A percentile compares a stretch with the other conserved stretches of the same genome.
Evolutionary conservation across 1,140 invertebrate genomes (phyloP).

Genomic region (Trachelipus rathkii): DNA sequence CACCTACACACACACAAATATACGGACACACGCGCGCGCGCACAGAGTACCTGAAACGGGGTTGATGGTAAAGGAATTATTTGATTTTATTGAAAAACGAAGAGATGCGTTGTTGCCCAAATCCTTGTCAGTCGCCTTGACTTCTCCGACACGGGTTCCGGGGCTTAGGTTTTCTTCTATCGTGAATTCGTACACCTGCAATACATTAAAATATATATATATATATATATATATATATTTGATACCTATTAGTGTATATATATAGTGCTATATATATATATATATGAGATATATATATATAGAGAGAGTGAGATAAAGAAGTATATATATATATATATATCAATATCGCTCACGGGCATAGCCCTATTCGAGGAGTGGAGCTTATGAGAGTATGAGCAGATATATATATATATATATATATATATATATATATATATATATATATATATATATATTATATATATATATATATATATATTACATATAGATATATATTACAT

Average conservation of each 20-base stretch:
- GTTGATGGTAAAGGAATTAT: conserved; percentile 79
- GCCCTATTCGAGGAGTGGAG: too few species aligned
- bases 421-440: too few species aligned
- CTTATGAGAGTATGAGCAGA: too few species aligned
- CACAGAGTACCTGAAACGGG: conserved; percentile 71
- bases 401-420: too few species aligned
- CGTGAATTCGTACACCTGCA: conserved; percentile 69
- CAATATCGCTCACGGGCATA: too few species aligned
- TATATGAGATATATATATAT: conserved; percentile 22
- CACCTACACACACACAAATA: too few species aligned
- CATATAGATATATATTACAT: too few species aligned
- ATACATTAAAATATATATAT: conserved; percentile 37
- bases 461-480: too few species aligned
- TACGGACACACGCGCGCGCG: conserved; percentile 49
- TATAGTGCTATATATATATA: conserved; percentile 58
- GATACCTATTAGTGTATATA: background rate
- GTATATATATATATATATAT: conserved; percentile 15
- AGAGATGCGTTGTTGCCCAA: conserved; percentile 76
- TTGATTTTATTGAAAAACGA: conserved; percentile 66
- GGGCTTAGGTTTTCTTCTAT: conserved; percentile 80
- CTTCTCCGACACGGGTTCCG: conserved; percentile 70
- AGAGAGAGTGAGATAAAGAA: too few species aligned
- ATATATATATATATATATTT: conserved; percentile 2
- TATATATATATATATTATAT: too few species aligned
- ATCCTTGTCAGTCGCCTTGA: conserved; percentile 76